Percentiles rank a stretch among this genome's conserved stretches.
Conservation (phyloP, 2,797 vertebrate species). For the Sorex maritimensis region DNA sequence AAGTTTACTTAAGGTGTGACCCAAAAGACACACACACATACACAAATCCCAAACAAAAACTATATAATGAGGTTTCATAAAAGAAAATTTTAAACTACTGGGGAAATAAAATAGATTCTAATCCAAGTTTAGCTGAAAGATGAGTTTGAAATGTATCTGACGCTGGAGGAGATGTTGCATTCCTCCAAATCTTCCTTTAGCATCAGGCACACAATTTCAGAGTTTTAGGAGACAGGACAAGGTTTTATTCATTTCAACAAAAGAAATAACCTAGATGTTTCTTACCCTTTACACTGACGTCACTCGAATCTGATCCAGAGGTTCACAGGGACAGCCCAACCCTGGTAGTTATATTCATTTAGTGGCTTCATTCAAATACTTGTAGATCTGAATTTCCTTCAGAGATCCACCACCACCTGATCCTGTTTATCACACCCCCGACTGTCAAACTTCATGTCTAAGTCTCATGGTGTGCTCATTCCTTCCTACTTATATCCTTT, state of each 20-base stretch:
- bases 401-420: neutral
- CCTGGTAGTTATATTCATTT: too few species aligned
- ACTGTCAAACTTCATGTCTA: constrained; percentile 50
- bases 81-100: neutral
- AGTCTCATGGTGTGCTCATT: neutral
- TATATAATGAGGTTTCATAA: neutral
- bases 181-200: neutral
- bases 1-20: too few species aligned
- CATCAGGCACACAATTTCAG: neutral
- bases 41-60: too few species aligned
- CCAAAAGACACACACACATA: too few species aligned
- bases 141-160: neutral
- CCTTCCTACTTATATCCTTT: constrained; percentile 14
- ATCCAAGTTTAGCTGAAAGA: neutral
- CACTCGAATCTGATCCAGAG: neutral
- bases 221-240: neutral
- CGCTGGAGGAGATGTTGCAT: neutral
- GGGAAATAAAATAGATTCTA: neutral
- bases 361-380: too few species aligned
- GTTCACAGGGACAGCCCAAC: neutral
- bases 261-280: neutral
- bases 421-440: neutral
- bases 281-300: neutral
- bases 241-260: neutral
- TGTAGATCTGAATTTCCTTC: neutral